These are phyloP conservation scores for Todiramphus chloris DNA, from an alignment of 2,113 vertebrate genomes.

Conservation along the genomic window DNA sequence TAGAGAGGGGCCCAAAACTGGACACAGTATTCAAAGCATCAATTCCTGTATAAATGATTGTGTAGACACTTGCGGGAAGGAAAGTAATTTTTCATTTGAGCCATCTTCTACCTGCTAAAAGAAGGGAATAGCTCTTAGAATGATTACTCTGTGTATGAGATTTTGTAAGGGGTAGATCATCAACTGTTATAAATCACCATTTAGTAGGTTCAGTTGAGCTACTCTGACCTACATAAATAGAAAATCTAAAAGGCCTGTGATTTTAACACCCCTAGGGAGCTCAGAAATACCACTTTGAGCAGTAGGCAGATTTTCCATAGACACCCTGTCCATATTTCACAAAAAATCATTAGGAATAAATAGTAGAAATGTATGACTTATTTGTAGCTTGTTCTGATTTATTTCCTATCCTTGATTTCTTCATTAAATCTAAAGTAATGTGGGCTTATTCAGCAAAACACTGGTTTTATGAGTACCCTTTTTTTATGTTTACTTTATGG, in stretches of 20 bases:
- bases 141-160: background rate
- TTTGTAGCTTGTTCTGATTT: background rate
- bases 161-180: background rate
- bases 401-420: background rate
- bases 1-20: too few relatives aligned
- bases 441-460: background rate
- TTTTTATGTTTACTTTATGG: background rate
- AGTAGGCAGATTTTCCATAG: background rate
- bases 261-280: background rate
- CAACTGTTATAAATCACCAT: background rate
- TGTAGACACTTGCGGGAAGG: background rate
- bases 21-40: too few relatives aligned
- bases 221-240: background rate
- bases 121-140: background rate
- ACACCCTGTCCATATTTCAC: background rate
- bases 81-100: background rate
- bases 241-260: background rate
- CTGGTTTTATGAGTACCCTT: background rate
- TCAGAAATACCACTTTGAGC: background rate
- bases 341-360: background rate
- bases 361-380: background rate
- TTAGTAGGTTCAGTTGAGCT: background rate
- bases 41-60: background rate
- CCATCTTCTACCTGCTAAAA: background rate
- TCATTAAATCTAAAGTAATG: background rate